Percentiles rank a stretch among this genome's conserved stretches.
Evolutionary conservation across 2,888 invertebrate genomes (phyloP).

Genomic region (Hirtodrosophila cameraria): DNA sequence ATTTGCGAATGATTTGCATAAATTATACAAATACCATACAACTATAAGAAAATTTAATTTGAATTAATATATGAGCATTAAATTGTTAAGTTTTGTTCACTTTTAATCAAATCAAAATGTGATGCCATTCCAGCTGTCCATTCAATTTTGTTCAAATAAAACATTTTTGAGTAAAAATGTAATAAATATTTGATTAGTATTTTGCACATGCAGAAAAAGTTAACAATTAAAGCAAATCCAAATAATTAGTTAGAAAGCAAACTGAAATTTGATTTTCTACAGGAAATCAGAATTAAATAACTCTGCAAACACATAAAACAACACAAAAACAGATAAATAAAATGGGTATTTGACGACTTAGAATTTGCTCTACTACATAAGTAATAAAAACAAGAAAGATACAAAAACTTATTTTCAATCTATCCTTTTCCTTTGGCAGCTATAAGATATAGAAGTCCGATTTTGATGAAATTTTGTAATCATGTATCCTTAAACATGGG

Average conservation of each 20-base stretch:
- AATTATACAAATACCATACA: slow-evolving; percentile 1
- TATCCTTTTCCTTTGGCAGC: too few relatives aligned
- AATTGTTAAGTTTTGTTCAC: slow-evolving; percentile 48
- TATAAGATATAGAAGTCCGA: too few relatives aligned
- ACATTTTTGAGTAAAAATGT: background rate
- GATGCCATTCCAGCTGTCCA: slow-evolving; percentile 1
- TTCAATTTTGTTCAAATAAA: slow-evolving; percentile 1
- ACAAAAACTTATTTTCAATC: too few relatives aligned
- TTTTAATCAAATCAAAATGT: slow-evolving; percentile 66
- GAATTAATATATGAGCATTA: too few relatives aligned
- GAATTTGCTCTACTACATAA: too few relatives aligned
- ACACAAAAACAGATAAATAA: background rate
- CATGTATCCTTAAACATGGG: too few relatives aligned
- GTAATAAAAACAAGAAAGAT: too few relatives aligned
- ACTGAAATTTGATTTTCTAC: slow-evolving; percentile 49
- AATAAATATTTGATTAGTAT: slow-evolving; percentile 46
- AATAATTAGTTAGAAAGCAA: slow-evolving; percentile 39
- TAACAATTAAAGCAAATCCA: slow-evolving; percentile 24
- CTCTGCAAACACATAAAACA: background rate
- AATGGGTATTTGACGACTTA: too few relatives aligned
- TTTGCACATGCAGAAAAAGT: slow-evolving; percentile 3
- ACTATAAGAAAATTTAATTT: too few relatives aligned
- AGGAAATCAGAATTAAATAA: slow-evolving; percentile 36
- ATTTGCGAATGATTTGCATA: slow-evolving; percentile 47
- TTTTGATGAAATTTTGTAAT: too few relatives aligned